Evolutionary conservation across 2,113 vertebrate genomes (phyloP), one percentile per base, ranked within the genome.

Genomic region (Tenebrosternarchus preto): DNA sequence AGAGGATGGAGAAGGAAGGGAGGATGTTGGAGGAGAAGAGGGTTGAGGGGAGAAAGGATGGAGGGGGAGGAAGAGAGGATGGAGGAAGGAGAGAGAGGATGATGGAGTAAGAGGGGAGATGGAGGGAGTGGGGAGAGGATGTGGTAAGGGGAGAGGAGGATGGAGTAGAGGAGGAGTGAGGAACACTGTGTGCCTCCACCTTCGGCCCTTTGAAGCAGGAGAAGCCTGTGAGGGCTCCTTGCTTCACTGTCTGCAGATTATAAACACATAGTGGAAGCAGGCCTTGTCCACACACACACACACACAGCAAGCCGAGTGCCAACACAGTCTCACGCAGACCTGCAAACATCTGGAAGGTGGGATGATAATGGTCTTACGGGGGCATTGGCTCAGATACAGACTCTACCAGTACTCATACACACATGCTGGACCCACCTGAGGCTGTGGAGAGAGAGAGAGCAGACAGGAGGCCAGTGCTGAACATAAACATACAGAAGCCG

Each of bases 401-500:
- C 60, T 36, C 27, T 19, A 15, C 17, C 24, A 24, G 19, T 60
- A 66, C 80, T 71, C 77, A 76, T 76, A 77, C 82, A 83, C 87
- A 89, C 90, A 92, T 91, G 86, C 91, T n/a, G n/a, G n/a, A n/a
- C n/a, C n/a, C n/a, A n/a, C n/a, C n/a, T n/a, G n/a, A n/a, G n/a
- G n/a, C n/a, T n/a, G n/a, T n/a, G n/a, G 68, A 8, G 83, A 78
- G 79, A 82, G 69, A 86, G 61, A 81, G 77, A 80, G 86, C 33
- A 84, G 72, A 57, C 63, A 73, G 29, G 59, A 60, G 29, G 71
- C 50, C 61, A 74, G 76, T 29, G 50, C 72, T 82, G 79, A 77
- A 77, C 86, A 82, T 74, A 64, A 92, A 91, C 84, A 83, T 91
- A 92, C 88, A 64, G 85, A 84, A 73, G 86, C 87, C 85, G 86